Percentiles rank a stretch among this genome's conserved stretches.
Evolutionary conservation across 2,888 invertebrate species (phyloP).

Genomic region (Nebria brevicollis): DNA sequence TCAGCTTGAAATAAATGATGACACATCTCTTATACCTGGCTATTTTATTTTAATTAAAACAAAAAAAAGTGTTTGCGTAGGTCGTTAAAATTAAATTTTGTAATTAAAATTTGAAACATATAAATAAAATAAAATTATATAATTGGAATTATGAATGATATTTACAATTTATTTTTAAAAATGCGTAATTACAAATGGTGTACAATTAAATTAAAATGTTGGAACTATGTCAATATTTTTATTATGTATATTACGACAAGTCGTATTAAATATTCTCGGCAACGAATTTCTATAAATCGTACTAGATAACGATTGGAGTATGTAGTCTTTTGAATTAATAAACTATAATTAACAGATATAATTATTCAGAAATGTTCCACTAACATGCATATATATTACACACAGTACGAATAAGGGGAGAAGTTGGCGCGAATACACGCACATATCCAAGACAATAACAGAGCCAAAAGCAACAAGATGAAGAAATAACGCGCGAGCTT

Average conservation of each 20-base stretch:
- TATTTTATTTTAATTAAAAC: slow-evolving; percentile 37
- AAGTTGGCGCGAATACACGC: not conserved
- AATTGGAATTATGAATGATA: too few relatives aligned
- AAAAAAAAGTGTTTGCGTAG: slow-evolving; percentile 30
- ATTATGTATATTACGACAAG: too few relatives aligned
- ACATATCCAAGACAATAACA: slow-evolving; percentile 13
- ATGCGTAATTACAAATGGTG: too few relatives aligned
- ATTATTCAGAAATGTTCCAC: slow-evolving; percentile 25
- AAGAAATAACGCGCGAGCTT: slow-evolving; percentile 6
- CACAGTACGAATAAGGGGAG: slow-evolving; percentile 20
- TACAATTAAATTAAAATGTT: too few relatives aligned
- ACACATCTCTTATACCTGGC: slow-evolving; percentile 40
- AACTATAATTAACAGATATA: not conserved
- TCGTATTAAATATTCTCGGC: too few relatives aligned
- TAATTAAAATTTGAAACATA: not conserved
- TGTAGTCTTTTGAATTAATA: not conserved
- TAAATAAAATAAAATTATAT: not conserved
- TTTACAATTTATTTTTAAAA: too few relatives aligned
- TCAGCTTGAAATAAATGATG: slow-evolving; percentile 35
- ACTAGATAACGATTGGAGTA: not conserved
- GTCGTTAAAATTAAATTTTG: not conserved
- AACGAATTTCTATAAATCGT: too few relatives aligned
- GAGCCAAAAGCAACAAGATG: slow-evolving; percentile 13
- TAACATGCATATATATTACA: slow-evolving; percentile 38
- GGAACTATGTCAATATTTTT: too few relatives aligned